Conservation (phyloP, 2,797 vertebrate species). For the Petrocephalus schoutedeni region DNA sequence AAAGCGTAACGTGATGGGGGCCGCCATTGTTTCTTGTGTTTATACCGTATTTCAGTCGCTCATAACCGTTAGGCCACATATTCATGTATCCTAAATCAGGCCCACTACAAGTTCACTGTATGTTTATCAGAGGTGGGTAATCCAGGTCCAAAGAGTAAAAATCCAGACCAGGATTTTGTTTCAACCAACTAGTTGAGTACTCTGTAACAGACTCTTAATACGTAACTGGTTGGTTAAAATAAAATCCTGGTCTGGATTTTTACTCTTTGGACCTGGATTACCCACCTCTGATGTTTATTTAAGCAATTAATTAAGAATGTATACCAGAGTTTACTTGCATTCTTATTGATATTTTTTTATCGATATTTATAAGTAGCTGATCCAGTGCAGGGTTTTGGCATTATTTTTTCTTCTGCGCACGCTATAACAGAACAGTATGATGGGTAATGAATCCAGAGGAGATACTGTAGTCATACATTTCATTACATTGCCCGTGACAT, state of each 20-base stretch:
- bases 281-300: background rate
- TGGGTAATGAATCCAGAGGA: background rate
- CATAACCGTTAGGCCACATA: background rate
- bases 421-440: background rate
- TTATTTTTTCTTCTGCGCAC: background rate
- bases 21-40: background rate
- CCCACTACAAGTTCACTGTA: no score
- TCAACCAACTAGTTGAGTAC: no score
- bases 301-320: background rate
- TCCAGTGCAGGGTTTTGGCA: background rate
- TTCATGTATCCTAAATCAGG: background rate
- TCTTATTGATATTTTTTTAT: background rate
- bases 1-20: background rate
- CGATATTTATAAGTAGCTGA: background rate
- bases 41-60: background rate
- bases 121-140: no score
- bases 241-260: no score
- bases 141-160: no score
- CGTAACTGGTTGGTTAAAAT: no score
- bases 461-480: background rate
- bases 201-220: no score
- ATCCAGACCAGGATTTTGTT: no score
- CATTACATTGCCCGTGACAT: background rate
- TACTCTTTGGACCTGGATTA: no score
- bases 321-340: background rate